Evolutionary conservation across 1,140 invertebrate genomes (phyloP).

Genomic region (Leptoteleia sp.): DNA sequence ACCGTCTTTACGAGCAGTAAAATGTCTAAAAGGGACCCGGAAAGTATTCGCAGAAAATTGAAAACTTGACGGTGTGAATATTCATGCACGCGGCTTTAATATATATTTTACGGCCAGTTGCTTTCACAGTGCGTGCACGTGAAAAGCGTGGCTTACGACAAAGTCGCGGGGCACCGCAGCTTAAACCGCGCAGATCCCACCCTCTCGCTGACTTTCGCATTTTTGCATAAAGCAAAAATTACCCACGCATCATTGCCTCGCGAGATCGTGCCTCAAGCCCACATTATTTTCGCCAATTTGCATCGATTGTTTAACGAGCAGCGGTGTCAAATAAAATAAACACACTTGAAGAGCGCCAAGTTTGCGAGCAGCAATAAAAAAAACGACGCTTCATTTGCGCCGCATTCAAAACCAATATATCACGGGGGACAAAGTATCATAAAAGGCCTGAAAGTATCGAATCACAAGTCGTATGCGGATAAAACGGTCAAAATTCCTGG

Average conservation of each 20-base stretch:
- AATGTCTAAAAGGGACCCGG: constrained; percentile 75
- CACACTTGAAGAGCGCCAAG: neutral
- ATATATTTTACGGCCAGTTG: constrained; percentile 77
- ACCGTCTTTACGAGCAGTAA: constrained; percentile 77
- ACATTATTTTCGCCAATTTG: constrained; percentile 12
- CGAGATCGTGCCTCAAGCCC: constrained; percentile 24
- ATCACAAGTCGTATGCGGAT: constrained; percentile 15
- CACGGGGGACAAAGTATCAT: constrained; percentile 21
- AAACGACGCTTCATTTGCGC: constrained; percentile 7
- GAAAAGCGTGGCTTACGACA: constrained; percentile 68
- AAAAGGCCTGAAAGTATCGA: constrained; percentile 39
- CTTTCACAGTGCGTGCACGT: constrained; percentile 67
- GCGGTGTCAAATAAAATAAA: constrained; percentile 1
- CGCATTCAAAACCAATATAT: constrained; percentile 34
- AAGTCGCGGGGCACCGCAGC: constrained; percentile 63
- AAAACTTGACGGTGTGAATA: constrained; percentile 79
- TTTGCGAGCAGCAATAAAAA: constrained; percentile 12
- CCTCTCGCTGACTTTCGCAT: constrained; percentile 50
- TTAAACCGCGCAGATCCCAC: constrained; percentile 54
- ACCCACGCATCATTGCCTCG: constrained; percentile 45
- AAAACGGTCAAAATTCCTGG: constrained; percentile 58
- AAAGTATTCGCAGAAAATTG: constrained; percentile 79
- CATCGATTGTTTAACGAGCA: constrained; percentile 21
- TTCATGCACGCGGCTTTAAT: constrained; percentile 77
- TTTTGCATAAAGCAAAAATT: constrained; percentile 64